phyloP scores from a whole-genome alignment of 2,888 invertebrate species.

The Parthenolecanium corni region DNA sequence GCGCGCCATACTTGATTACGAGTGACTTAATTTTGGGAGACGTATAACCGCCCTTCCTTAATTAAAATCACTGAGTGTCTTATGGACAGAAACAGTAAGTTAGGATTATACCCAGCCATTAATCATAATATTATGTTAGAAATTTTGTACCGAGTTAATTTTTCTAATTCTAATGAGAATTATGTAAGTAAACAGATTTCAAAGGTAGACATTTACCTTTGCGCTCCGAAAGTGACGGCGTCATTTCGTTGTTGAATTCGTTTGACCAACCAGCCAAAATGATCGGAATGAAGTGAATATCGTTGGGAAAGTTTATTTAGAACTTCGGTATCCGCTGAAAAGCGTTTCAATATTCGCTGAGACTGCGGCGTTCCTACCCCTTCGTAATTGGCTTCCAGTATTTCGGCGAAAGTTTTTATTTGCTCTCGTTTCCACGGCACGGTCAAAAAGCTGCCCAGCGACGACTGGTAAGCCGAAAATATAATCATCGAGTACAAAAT shows the following conservation, averaged over 20 bases:
- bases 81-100: too few species aligned
- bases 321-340: constrained; percentile 1
- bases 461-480: constrained; percentile 15
- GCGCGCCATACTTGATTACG: too few species aligned
- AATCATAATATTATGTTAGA: too few species aligned
- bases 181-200: too few species aligned
- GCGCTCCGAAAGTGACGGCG: constrained; percentile 26
- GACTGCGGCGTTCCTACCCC: constrained; percentile 22
- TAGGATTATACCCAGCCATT: too few species aligned
- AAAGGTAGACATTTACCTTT: too few species aligned
- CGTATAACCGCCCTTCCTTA: too few species aligned
- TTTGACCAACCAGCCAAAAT: constrained; percentile 10
- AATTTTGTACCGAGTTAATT: too few species aligned
- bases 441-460: constrained; percentile 28
- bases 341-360: constrained; percentile 23
- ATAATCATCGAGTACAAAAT: constrained; percentile 19
- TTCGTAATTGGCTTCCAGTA: constrained; percentile 8
- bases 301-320: constrained; percentile 1
- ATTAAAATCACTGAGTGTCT: too few species aligned
- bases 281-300: constrained; percentile 12
- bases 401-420: constrained; percentile 19
- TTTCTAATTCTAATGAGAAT: too few species aligned
- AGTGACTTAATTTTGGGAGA: too few species aligned
- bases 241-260: constrained; percentile 6
- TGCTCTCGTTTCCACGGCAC: constrained; percentile 29